Conservation (phyloP, 2,113 vertebrate species). For the rabbit (Oryctolagus cuniculus) region mOryCun1.1 NC_091449.1:16625001-16625500, state of each 20-base stretch:
- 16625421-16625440: constrained; percentile 78
- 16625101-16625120: constrained; percentile 72
- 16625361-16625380: constrained; percentile 78
- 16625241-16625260: constrained; percentile 79
- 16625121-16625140: constrained; percentile 79
- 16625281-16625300: constrained; percentile 82
- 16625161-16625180: constrained; percentile 84
- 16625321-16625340: constrained; percentile 34
- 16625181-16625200: constrained; percentile 72
- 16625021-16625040: constrained; percentile 72
- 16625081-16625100: constrained; percentile 66
- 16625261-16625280: constrained; percentile 80
- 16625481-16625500: constrained; percentile 62
- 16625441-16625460: constrained; percentile 29
- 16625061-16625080: constrained; percentile 72
- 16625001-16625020: constrained; percentile 73
- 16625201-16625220: constrained; percentile 73
- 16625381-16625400: constrained; percentile 58
- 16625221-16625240: constrained; percentile 84
- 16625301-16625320: constrained; percentile 62
- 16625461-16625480: constrained; percentile 53
- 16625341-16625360: constrained; percentile 70
- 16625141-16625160: constrained; percentile 83
- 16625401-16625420: constrained; percentile 82
- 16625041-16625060: constrained; percentile 71